These are phyloP conservation scores for Neodiprion lecontei DNA, from an alignment of 1,140 invertebrate species.

Conservation along the genomic window DNA sequence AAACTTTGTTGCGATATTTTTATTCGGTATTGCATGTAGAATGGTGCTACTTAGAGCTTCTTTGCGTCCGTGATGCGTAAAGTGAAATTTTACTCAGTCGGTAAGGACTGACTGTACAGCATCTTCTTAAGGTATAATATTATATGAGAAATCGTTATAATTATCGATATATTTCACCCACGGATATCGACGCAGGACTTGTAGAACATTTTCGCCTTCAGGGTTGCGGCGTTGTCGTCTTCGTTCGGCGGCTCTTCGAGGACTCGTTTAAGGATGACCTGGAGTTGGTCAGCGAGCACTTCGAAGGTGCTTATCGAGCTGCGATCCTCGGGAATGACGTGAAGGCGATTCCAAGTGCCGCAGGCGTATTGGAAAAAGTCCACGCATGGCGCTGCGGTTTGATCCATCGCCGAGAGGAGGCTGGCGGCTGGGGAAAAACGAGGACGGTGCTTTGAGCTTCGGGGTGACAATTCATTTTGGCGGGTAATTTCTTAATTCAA, in stretches of 20 bases:
- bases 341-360: conserved; percentile 87
- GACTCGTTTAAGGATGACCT: conserved; percentile 82
- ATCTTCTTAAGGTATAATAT: too few species aligned
- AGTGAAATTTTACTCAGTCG: too few species aligned
- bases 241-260: conserved; percentile 72
- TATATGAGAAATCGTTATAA: too few species aligned
- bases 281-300: conserved; percentile 85
- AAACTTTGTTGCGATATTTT: too few species aligned
- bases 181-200: conserved; percentile 87
- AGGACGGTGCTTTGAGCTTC: neutral
- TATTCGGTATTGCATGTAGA: too few species aligned
- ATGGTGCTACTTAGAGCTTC: too few species aligned
- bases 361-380: conserved; percentile 93
- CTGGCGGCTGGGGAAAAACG: conserved; percentile 73
- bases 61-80: too few species aligned
- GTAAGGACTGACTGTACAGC: too few species aligned
- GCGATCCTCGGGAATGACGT: conserved; percentile 88
- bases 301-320: conserved; percentile 90
- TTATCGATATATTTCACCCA: conserved; percentile 63
- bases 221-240: conserved; percentile 75
- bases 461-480: neutral
- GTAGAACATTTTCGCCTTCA: conserved; percentile 86
- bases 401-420: conserved; percentile 85
- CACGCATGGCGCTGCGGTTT: conserved; percentile 78
- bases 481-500: conserved; percentile 17